These are phyloP conservation scores for Zootoca vivipara DNA, from an alignment of 2,113 vertebrate species.

Conservation along the genomic window DNA sequence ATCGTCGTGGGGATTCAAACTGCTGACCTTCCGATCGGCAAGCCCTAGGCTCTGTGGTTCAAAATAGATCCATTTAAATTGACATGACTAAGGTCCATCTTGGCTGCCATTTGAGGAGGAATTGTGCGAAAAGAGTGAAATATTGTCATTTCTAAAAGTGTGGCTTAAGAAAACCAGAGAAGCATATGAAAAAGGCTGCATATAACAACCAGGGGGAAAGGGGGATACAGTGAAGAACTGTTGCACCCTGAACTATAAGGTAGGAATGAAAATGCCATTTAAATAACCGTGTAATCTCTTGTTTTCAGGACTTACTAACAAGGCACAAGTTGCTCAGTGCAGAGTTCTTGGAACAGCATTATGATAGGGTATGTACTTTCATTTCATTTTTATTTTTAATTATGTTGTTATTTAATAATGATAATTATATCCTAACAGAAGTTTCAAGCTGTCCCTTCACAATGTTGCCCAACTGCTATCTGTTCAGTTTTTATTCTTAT, in stretches of 20 bases:
- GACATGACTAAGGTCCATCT: neutral
- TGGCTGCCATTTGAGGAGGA: neutral
- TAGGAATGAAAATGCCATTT: neutral
- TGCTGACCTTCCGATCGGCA: no score
- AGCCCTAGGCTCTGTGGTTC: no score
- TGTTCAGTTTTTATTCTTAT: neutral
- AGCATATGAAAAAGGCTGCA: neutral
- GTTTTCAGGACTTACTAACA: conserved; percentile 83
- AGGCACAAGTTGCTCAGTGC: conserved; percentile 88
- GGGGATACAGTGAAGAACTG: neutral
- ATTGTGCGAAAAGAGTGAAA: neutral
- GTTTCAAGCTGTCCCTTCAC: no score
- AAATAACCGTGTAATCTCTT: conserved; percentile 46
- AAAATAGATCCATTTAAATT: no score
- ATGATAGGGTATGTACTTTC: conserved; percentile 81
- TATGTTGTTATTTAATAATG: no score
- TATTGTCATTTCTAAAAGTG: neutral
- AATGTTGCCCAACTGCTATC: no score
- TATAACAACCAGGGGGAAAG: neutral
- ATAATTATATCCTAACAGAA: no score
- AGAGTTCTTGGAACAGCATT: conserved; percentile 89
- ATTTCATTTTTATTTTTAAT: neutral
- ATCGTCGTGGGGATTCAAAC: no score
- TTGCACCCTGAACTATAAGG: neutral
- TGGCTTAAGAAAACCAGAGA: neutral